phyloP scores from a whole-genome alignment of 2,113 vertebrate genomes.

The Phylloscopus trochiloides region DNA sequence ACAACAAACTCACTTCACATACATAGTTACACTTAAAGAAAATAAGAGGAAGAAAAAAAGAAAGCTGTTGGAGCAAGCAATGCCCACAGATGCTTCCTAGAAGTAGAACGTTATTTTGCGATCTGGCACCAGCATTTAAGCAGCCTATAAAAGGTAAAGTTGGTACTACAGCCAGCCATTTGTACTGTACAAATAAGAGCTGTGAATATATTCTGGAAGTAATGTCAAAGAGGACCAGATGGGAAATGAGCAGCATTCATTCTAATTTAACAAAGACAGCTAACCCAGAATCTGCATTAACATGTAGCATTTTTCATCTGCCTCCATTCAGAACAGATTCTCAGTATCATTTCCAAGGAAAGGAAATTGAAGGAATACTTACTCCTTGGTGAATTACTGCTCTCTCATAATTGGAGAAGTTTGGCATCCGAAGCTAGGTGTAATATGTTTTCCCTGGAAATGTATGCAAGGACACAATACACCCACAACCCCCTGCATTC shows the following conservation, averaged over 20 bases:
- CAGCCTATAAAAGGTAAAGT: slow-evolving; percentile 69
- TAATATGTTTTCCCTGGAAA: slow-evolving; percentile 57
- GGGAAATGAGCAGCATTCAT: slow-evolving; percentile 69
- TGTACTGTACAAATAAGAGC: slow-evolving; percentile 62
- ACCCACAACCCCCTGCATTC: background rate
- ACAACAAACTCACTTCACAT: slow-evolving; percentile 59
- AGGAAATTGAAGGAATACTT: slow-evolving; percentile 56
- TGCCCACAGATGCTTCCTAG: slow-evolving; percentile 58
- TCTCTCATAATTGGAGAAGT: slow-evolving; percentile 31
- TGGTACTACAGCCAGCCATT: slow-evolving; percentile 67
- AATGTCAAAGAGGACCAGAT: slow-evolving; percentile 70
- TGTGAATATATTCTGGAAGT: slow-evolving; percentile 71
- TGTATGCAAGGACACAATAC: slow-evolving; percentile 36
- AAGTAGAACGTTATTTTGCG: slow-evolving; percentile 39
- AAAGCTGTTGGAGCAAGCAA: slow-evolving; percentile 50
- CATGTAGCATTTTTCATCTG: slow-evolving; percentile 61
- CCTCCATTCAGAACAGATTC: slow-evolving; percentile 64
- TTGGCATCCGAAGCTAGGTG: slow-evolving; percentile 32
- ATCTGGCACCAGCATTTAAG: slow-evolving; percentile 57
- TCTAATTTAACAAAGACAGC: slow-evolving; percentile 69
- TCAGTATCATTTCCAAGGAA: slow-evolving; percentile 33
- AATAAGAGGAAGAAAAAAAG: slow-evolving; percentile 40
- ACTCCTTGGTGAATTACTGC: slow-evolving; percentile 36
- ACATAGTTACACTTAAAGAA: slow-evolving; percentile 48
- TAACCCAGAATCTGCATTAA: slow-evolving; percentile 61